A percentile compares a stretch with the other conserved stretches of the same genome.
phyloP scores from a whole-genome alignment of 2,888 invertebrate genomes.

The Pyrocoelia pectoralis region DNA sequence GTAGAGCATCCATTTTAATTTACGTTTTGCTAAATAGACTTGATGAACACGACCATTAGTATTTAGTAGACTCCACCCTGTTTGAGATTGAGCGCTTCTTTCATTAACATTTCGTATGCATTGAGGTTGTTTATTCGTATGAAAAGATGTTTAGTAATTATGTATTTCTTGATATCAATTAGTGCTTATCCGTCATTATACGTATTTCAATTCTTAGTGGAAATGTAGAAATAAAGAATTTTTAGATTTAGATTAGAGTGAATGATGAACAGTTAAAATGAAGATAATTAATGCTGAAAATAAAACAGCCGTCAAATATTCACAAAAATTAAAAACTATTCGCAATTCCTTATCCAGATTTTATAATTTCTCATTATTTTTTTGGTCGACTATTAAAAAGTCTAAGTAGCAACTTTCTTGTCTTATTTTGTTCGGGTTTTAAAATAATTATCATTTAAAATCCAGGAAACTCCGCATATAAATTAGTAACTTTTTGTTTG shows the following conservation, averaged over 20 bases:
- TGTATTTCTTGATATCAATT: no score
- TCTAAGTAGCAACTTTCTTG: conserved; percentile 38
- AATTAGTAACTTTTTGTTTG: conserved; percentile 50
- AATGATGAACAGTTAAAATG: background rate
- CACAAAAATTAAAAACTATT: conserved; percentile 14
- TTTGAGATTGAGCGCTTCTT: no score
- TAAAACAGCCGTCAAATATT: conserved; percentile 29
- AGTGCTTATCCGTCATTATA: no score
- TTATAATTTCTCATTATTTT: conserved; percentile 26
- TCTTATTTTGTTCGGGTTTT: conserved; percentile 47
- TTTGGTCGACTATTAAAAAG: conserved; percentile 24
- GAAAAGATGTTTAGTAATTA: no score
- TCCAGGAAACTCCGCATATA: conserved; percentile 49
- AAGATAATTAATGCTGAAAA: conserved; percentile 34
- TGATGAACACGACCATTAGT: no score
- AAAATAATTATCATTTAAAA: conserved; percentile 54
- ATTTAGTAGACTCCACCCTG: no score
- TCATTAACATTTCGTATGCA: no score
- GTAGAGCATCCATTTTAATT: no score
- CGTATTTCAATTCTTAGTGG: no score
- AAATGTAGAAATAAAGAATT: background rate
- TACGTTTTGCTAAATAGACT: no score
- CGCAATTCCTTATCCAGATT: conserved; percentile 1
- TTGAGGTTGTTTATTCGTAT: no score
- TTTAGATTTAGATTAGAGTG: background rate